Evolutionary conservation across 2,888 invertebrate genomes (phyloP).

Genomic region (Digitonthophagus gazella): DNA sequence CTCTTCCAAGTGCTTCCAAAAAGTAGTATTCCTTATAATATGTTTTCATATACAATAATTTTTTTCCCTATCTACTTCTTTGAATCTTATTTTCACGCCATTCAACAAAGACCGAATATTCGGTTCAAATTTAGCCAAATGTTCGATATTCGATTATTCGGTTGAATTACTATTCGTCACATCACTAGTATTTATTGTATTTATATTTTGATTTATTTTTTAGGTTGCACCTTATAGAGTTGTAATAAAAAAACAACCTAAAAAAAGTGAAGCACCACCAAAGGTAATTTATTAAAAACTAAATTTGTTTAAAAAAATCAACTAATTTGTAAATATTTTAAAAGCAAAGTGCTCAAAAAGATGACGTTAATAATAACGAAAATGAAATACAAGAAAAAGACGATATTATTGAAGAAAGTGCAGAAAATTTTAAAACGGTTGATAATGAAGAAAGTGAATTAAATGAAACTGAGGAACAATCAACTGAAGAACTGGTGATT

Average conservation of each 20-base stretch:
- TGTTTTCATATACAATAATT: too few relatives aligned
- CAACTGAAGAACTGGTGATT: constrained; percentile 31
- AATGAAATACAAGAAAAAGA: constrained; percentile 10
- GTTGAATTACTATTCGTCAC: too few relatives aligned
- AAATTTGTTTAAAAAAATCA: too few relatives aligned
- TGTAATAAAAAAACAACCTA: constrained; percentile 45
- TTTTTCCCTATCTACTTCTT: too few relatives aligned
- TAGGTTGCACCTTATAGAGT: constrained; percentile 46
- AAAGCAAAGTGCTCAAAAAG: not conserved
- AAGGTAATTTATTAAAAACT: too few relatives aligned
- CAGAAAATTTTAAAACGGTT: constrained; percentile 22
- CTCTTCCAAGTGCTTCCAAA: too few relatives aligned
- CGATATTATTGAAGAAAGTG: constrained; percentile 11
- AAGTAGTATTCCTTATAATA: not conserved
- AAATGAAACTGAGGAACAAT: constrained; percentile 28
- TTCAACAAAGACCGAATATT: too few relatives aligned
- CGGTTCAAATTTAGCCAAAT: too few relatives aligned
- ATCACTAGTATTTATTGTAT: not conserved
- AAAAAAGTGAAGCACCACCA: constrained; percentile 37
- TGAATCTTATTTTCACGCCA: too few relatives aligned
- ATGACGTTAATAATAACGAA: constrained; percentile 4
- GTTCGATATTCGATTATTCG: too few relatives aligned
- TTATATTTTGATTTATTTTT: constrained; percentile 37
- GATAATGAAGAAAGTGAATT: constrained; percentile 28
- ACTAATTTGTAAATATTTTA: too few relatives aligned